Conservation (phyloP, 92 coral and sea anemone genomes). For the Galaxea fascicularis region DNA sequence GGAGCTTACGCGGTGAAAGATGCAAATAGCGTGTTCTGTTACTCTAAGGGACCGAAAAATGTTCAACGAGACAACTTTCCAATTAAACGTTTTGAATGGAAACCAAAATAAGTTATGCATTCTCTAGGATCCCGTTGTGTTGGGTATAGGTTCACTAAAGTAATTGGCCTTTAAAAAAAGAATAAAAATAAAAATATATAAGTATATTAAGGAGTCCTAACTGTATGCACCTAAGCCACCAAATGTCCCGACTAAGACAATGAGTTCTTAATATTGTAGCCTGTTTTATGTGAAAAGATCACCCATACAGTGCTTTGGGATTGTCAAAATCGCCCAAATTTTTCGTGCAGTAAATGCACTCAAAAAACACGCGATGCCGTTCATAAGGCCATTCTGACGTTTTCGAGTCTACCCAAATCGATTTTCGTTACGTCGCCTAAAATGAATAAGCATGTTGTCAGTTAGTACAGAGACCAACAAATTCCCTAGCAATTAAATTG, state of each 20-base stretch:
- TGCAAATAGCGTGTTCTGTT: slow-evolving; percentile 21
- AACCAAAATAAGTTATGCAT: too few species aligned
- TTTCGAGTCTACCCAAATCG: neutral
- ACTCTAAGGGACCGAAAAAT: slow-evolving; percentile 52
- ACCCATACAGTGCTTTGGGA: neutral
- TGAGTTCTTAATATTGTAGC: neutral
- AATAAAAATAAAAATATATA: too few species aligned
- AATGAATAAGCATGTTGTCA: slow-evolving; percentile 13
- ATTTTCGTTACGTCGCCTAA: neutral
- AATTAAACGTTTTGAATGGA: neutral
- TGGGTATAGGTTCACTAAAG: neutral
- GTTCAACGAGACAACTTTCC: neutral
- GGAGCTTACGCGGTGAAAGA: slow-evolving; percentile 30
- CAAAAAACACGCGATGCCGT: slow-evolving; percentile 10
- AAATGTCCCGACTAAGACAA: neutral
- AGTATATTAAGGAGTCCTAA: neutral
- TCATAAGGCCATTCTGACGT: neutral
- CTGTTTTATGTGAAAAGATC: slow-evolving; percentile 6
- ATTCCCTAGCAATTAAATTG: slow-evolving; percentile 42
- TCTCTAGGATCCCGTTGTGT: neutral
- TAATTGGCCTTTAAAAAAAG: neutral
- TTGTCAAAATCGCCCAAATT: neutral
- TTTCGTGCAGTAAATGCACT: slow-evolving; percentile 3
- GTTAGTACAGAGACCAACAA: slow-evolving; percentile 25
- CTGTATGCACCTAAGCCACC: neutral